Percentiles rank a stretch among this genome's conserved stretches.
These are phyloP conservation scores for Dermolepida albohirtum DNA, from an alignment of 2,888 invertebrate genomes.

Conservation along the genomic window DNA sequence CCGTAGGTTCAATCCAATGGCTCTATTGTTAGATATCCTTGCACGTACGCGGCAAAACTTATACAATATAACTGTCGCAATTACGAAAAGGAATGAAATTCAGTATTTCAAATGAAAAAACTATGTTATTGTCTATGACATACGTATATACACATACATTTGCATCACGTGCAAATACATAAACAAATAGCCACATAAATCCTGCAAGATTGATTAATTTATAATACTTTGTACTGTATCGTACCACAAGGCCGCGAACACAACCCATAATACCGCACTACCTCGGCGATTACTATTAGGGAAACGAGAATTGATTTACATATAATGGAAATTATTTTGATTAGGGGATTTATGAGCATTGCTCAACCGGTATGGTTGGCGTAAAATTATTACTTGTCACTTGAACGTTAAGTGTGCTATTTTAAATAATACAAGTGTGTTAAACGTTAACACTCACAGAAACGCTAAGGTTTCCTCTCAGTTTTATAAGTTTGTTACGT, in stretches of 20 bases:
- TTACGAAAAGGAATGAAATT: slow-evolving; percentile 1
- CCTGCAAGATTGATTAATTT: slow-evolving; percentile 26
- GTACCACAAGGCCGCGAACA: slow-evolving; percentile 26
- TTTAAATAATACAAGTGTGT: slow-evolving; percentile 35
- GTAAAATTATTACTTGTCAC: slow-evolving; percentile 42
- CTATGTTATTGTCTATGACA: slow-evolving; percentile 1
- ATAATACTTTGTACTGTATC: slow-evolving; percentile 18
- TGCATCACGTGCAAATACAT: slow-evolving; percentile 23
- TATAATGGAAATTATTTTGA: slow-evolving; percentile 45
- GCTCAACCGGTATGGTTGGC: slow-evolving; percentile 38
- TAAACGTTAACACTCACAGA: slow-evolving; percentile 26
- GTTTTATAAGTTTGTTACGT: slow-evolving; percentile 33
- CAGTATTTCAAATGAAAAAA: background rate
- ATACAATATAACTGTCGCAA: no score
- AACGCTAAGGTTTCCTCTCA: slow-evolving; percentile 28
- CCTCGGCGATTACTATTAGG: slow-evolving; percentile 36
- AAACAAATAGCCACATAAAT: slow-evolving; percentile 22
- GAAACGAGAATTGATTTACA: slow-evolving; percentile 42
- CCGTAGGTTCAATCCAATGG: no score
- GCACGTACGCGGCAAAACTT: no score
- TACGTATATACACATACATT: background rate
- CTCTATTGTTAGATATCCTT: no score
- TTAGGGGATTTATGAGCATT: slow-evolving; percentile 41
- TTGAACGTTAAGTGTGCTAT: slow-evolving; percentile 34
- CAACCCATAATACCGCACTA: slow-evolving; percentile 25